Percentiles rank a stretch among this genome's conserved stretches.
phyloP scores from a whole-genome alignment of 2,888 invertebrate genomes.

The Operophtera brumata region DNA sequence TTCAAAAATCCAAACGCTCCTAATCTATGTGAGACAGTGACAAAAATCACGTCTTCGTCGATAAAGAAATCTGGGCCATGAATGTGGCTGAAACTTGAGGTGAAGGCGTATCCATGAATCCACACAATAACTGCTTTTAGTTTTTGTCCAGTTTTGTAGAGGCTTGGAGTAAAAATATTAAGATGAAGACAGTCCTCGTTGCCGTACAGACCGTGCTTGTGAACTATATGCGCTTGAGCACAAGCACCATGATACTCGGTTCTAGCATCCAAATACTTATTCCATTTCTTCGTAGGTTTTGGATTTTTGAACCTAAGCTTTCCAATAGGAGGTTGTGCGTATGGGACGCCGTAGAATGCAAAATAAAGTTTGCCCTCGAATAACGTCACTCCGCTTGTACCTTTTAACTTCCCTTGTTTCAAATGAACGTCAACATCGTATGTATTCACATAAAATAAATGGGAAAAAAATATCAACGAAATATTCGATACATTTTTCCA shows the following conservation, averaged over 20 bases:
- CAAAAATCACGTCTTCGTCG: conserved; percentile 61
- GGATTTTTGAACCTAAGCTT: conserved; percentile 68
- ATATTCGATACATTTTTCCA: neutral
- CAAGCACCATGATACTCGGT: conserved; percentile 76
- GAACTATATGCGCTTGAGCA: conserved; percentile 80
- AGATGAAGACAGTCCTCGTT: conserved; percentile 83
- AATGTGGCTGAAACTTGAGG: conserved; percentile 69
- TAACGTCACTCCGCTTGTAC: conserved; percentile 49
- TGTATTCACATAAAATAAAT: conserved; percentile 30
- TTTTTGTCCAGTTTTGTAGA: conserved; percentile 45
- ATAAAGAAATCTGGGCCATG: conserved; percentile 70
- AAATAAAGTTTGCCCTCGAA: conserved; percentile 54
- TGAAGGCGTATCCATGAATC: conserved; percentile 71
- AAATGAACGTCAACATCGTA: conserved; percentile 43
- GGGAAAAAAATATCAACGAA: conserved; percentile 35
- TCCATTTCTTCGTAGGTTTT: conserved; percentile 61
- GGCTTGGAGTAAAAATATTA: conserved; percentile 83
- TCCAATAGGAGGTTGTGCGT: conserved; percentile 60
- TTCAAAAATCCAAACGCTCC: conserved; percentile 71
- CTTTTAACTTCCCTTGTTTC: conserved; percentile 57
- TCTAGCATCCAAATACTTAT: conserved; percentile 79
- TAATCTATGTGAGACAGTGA: conserved; percentile 64
- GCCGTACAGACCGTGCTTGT: conserved; percentile 64
- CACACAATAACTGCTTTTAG: conserved; percentile 62
- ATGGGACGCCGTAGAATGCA: conserved; percentile 70